Conservation (phyloP, 1,140 invertebrate species). For the Trichonephila clavipes region DNA sequence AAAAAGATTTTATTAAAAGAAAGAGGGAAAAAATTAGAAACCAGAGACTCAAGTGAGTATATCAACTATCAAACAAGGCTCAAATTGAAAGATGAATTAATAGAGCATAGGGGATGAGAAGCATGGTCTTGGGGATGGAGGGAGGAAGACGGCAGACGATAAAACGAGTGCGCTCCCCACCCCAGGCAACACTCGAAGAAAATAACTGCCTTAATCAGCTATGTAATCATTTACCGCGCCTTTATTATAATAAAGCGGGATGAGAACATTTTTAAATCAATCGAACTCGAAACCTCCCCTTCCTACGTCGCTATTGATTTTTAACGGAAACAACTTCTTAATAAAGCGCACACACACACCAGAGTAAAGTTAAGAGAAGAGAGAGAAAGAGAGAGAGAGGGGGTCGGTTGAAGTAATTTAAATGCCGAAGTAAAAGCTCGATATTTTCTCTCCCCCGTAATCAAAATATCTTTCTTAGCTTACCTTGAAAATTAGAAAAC, state of each 20-base stretch:
- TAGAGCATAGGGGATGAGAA: constrained; percentile 22
- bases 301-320: constrained; percentile 68
- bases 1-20: not conserved
- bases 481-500: constrained; percentile 77
- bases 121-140: not conserved
- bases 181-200: constrained; percentile 73
- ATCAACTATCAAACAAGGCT: constrained; percentile 68
- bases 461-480: constrained; percentile 77
- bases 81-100: constrained; percentile 72
- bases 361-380: not conserved
- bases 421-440: constrained; percentile 72
- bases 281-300: constrained; percentile 52
- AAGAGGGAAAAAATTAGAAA: constrained; percentile 12
- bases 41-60: constrained; percentile 18
- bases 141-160: constrained; percentile 39
- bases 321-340: constrained; percentile 76
- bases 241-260: constrained; percentile 75
- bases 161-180: constrained; percentile 60
- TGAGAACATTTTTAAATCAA: constrained; percentile 75
- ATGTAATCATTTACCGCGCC: constrained; percentile 76
- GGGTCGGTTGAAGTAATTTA: constrained; percentile 71
- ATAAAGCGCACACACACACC: constrained; percentile 67
- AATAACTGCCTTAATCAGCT: constrained; percentile 75
- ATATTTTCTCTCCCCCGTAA: constrained; percentile 76
- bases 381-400: not conserved